phyloP scores from a whole-genome alignment of 2,797 vertebrate genomes.

The Sebastes cheni region DNA sequence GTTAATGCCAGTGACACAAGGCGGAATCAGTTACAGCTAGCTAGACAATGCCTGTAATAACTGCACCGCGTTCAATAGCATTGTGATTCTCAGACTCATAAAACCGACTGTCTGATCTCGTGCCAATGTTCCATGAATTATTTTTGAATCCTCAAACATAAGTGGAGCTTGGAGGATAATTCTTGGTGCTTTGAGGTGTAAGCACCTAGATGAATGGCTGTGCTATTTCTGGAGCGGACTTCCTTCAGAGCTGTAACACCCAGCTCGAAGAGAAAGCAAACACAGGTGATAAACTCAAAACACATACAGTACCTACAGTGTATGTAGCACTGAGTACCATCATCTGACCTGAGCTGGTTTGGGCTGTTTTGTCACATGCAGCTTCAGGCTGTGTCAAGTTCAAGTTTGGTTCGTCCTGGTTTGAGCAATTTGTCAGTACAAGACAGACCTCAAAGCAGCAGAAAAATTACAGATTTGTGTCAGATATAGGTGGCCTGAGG shows the following conservation, averaged over 20 bases:
- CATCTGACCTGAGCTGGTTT: neutral
- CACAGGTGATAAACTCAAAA: neutral
- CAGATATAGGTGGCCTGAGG: neutral
- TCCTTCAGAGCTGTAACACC: neutral
- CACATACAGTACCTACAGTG: neutral
- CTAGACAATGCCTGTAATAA: conserved; percentile 41
- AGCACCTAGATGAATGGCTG: conserved; percentile 28
- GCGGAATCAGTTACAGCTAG: conserved; percentile 26
- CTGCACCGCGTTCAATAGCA: conserved; percentile 19
- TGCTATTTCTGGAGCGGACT: conserved; percentile 5
- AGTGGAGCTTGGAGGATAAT: conserved; percentile 50
- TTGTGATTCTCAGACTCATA: conserved; percentile 42
- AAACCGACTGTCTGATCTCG: conserved; percentile 52
- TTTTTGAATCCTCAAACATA: conserved; percentile 56
- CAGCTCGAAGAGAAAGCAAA: neutral
- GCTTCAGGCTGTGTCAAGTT: neutral
- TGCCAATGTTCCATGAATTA: conserved; percentile 57
- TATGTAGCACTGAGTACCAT: neutral
- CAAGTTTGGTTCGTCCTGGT: neutral
- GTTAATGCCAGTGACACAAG: conserved; percentile 17
- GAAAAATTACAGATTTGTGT: neutral
- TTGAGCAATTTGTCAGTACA: neutral
- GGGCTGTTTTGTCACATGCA: neutral
- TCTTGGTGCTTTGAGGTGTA: conserved; percentile 41
- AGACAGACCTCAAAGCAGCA: neutral